Conservation (phyloP, 1,140 invertebrate species). For the Caenorhabditis briggsae region DNA sequence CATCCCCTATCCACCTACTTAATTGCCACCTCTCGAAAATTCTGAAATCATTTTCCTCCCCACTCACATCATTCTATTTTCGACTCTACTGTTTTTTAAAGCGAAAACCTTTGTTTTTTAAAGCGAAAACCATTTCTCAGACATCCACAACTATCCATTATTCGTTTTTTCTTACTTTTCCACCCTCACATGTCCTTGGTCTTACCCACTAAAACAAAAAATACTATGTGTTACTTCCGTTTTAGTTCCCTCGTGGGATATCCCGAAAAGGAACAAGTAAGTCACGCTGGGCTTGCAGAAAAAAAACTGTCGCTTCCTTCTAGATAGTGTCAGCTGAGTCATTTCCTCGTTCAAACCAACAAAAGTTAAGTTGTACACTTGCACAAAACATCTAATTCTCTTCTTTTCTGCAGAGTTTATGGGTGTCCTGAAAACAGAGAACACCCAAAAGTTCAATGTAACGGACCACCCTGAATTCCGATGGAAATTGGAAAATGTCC, state of each 20-base stretch:
- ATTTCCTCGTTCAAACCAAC: not conserved
- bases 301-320: not conserved
- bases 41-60: not conserved
- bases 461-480: not conserved
- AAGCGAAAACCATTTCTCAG: not conserved
- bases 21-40: not conserved
- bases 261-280: not conserved
- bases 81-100: no score
- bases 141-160: not conserved
- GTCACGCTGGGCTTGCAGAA: not conserved
- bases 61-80: not conserved
- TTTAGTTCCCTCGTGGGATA: not conserved
- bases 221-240: not conserved
- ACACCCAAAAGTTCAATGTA: constrained; percentile 1
- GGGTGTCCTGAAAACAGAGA: not conserved
- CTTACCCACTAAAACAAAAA: constrained; percentile 25
- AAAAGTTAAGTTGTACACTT: not conserved
- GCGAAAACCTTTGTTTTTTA: not conserved
- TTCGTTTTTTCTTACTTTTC: not conserved
- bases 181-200: not conserved
- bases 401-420: not conserved
- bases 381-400: not conserved
- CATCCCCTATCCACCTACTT: no score
- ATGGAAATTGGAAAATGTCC: no score
- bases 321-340: constrained; percentile 38